phyloP scores from a whole-genome alignment of 2,113 vertebrate species.

The Sterrhoptilus dennistouni region DNA sequence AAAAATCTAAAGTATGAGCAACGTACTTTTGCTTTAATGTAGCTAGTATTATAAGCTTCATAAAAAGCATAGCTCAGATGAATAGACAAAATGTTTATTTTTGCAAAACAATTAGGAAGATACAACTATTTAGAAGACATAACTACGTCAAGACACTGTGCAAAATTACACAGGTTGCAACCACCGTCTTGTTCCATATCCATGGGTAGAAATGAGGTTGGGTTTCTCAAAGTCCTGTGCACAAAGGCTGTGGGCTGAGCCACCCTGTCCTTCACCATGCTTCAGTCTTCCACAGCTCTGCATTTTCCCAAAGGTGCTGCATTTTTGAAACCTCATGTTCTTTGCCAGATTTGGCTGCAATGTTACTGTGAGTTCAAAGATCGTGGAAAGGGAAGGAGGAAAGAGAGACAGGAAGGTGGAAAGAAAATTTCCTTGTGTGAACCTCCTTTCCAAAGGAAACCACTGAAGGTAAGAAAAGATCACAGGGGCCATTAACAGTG shows the following conservation, averaged over 20 bases:
- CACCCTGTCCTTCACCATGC: not conserved
- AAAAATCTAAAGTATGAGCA: not conserved
- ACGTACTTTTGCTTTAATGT: not conserved
- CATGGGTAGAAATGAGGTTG: not conserved
- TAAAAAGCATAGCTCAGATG: not conserved
- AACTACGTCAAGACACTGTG: not conserved
- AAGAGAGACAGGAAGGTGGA: not conserved
- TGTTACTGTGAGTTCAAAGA: not conserved
- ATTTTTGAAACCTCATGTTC: not conserved
- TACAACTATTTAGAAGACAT: not conserved
- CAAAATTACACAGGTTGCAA: not conserved
- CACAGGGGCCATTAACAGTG: fast-evolving
- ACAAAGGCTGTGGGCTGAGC: not conserved
- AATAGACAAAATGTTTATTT: constrained; percentile 25
- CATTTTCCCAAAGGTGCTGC: not conserved
- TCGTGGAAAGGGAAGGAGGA: not conserved
- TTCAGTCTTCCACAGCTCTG: not conserved
- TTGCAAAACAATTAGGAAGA: not conserved
- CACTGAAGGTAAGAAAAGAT: not conserved
- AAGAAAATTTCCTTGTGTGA: not conserved
- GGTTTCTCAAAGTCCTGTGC: not conserved
- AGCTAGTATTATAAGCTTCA: not conserved
- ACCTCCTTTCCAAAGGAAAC: not conserved
- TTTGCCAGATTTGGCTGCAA: not conserved
- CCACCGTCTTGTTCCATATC: not conserved